Percentiles rank a stretch among this genome's conserved stretches.
These are phyloP conservation scores for Drosophila pallidifrons DNA, from an alignment of 1,140 invertebrate species.

Conservation along the genomic window DNA sequence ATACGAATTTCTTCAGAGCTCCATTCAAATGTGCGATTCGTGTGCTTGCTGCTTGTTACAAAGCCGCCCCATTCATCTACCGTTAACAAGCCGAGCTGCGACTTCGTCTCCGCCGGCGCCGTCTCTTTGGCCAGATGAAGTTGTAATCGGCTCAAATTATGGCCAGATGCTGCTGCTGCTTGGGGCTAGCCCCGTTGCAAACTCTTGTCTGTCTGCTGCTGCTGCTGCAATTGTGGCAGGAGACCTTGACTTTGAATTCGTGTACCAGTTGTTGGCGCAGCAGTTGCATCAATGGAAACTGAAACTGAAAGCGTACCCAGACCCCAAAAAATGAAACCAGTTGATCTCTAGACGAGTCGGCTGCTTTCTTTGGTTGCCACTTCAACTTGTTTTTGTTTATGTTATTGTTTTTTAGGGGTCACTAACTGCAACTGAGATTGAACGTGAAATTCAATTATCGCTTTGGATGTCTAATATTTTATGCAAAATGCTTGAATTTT, in stretches of 20 bases:
- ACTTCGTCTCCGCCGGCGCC: neutral
- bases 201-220: neutral
- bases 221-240: conserved; percentile 18
- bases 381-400: conserved; percentile 20
- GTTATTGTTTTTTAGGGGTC: conserved; percentile 26
- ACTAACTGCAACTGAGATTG: conserved; percentile 32
- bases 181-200: conserved; percentile 42
- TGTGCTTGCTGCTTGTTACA: neutral
- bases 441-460: conserved; percentile 32
- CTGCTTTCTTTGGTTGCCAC: conserved; percentile 59
- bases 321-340: conserved; percentile 45
- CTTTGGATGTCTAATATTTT: neutral
- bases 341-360: conserved; percentile 34
- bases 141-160: conserved; percentile 74
- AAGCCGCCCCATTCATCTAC: conserved; percentile 6
- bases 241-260: conserved; percentile 75
- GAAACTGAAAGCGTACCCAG: conserved; percentile 27
- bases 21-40: conserved; percentile 33
- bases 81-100: neutral
- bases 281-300: conserved; percentile 34
- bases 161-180: conserved; percentile 49
- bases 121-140: conserved; percentile 32
- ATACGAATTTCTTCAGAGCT: conserved; percentile 25
- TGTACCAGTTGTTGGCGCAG: conserved; percentile 15
- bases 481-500: neutral